Evolutionary conservation across 2,888 invertebrate genomes (phyloP), one percentile per base, ranked within the genome.

Genomic region (Dicyrtoma fusca): DNA sequence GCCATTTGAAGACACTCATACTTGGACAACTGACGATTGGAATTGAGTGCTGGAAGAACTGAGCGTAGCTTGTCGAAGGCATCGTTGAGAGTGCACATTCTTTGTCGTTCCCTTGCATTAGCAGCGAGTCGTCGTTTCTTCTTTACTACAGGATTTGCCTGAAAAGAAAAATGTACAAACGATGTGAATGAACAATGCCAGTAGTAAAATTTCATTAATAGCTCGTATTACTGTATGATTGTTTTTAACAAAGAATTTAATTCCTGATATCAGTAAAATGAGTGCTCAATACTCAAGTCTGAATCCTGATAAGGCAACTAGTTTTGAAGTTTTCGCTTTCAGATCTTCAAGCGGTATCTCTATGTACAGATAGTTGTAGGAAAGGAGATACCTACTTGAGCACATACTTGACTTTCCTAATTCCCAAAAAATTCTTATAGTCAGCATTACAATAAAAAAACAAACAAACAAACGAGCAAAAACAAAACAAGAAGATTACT

Each of bases 1-100:
- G 97, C 97, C 96, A 97, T 96, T 85, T 97, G 96, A 0, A 97
- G 87, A 0, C 97, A 97, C 84, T 97, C 97, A 84, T 95, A 97
- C 83, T 97, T 97, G 45, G 95, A 95, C 68, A 97, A 85, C 82
- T 96, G 95, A 53, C 94, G 88, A 82, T 96, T 94, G 82, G 94
- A 94, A 4, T 94, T 94, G 72, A 95, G 85, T 0, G 94, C 92
- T 0, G 97, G 97, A n/a, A 97, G 86, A 79, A 95, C 95, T 3
- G 92, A 91, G 59, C 97, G 87, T 1, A 97, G 88, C 77, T 92
- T 87, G 84, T 97, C 96, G 82, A 97, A 97, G 0, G 97, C 97
- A 81, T 92, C 91, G 83, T 97, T 97, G 74, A 97, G 86, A 83
- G 93, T 95, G 85, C 94, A 92, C 97, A 97, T 97, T 19, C 97